Percentiles rank a stretch among this genome's conserved stretches.
phyloP scores from a whole-genome alignment of 2,888 invertebrate species.

The Baronia brevicornis region DNA sequence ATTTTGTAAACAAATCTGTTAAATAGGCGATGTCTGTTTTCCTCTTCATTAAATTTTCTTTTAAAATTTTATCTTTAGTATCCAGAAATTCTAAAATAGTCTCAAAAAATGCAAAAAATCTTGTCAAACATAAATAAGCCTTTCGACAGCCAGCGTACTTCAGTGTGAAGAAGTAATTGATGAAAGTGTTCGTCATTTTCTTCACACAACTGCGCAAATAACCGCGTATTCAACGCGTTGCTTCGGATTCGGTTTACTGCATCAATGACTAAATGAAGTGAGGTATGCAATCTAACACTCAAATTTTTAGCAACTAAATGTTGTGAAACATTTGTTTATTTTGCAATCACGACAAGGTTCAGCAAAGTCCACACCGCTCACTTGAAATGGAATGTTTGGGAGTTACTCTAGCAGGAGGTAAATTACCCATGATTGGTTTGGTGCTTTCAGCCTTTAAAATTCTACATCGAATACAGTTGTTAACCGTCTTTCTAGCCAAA shows the following conservation, averaged over 20 bases:
- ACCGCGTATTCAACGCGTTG: slow-evolving; percentile 16
- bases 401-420: too few species aligned
- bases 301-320: slow-evolving; percentile 15
- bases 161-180: slow-evolving; percentile 21
- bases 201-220: too few species aligned
- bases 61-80: slow-evolving; percentile 13
- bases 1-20: slow-evolving; percentile 18
- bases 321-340: too few species aligned
- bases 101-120: slow-evolving; percentile 13
- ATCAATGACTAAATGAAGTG: slow-evolving; percentile 6
- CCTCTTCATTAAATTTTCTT: slow-evolving; percentile 33
- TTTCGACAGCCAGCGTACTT: slow-evolving; percentile 22
- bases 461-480: too few species aligned
- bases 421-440: too few species aligned
- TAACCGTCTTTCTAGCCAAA: too few species aligned
- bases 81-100: slow-evolving; percentile 9
- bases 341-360: too few species aligned
- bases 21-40: slow-evolving; percentile 33
- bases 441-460: too few species aligned
- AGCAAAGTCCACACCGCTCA: too few species aligned
- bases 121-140: slow-evolving; percentile 11
- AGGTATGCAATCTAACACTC: slow-evolving; percentile 5
- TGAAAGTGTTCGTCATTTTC: slow-evolving; percentile 20
- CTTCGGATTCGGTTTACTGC: slow-evolving; percentile 14
- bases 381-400: too few species aligned